phyloP scores from a whole-genome alignment of 2,888 invertebrate genomes.

The Eurois occulta region DNA sequence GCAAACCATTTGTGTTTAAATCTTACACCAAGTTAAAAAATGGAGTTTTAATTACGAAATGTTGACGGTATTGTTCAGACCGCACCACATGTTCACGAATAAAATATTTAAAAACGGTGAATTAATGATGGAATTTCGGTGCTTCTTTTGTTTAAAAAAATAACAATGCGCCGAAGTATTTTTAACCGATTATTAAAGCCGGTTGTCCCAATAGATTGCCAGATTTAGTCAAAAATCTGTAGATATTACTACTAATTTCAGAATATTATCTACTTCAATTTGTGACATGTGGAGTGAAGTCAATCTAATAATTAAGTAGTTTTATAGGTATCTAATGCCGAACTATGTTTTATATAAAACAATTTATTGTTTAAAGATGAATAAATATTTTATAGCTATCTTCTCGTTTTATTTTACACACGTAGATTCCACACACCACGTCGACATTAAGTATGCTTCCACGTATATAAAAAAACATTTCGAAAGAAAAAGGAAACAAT shows the following conservation, averaged over 20 bases:
- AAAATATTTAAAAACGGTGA: neutral
- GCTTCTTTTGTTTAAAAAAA: neutral
- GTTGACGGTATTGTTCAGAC: slow-evolving; percentile 42
- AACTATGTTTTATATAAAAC: slow-evolving; percentile 76
- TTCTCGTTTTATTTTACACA: slow-evolving; percentile 60
- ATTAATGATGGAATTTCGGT: neutral
- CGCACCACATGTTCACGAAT: slow-evolving; percentile 34
- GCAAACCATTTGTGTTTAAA: slow-evolving; percentile 15
- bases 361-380: slow-evolving; percentile 76
- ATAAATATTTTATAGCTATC: slow-evolving; percentile 81
- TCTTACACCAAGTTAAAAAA: slow-evolving; percentile 14
- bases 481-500: no score
- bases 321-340: slow-evolving; percentile 78
- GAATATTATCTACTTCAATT: neutral
- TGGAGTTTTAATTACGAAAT: slow-evolving; percentile 38
- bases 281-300: slow-evolving; percentile 34
- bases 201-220: neutral
- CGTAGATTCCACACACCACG: neutral
- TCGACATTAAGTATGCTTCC: neutral
- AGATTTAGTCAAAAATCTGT: neutral
- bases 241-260: neutral
- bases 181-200: neutral
- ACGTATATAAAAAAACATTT: neutral
- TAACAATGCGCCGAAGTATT: neutral
- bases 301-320: slow-evolving; percentile 50